Conservation (phyloP, 2,797 vertebrate species). For the Rhynchotus rufescens region DNA sequence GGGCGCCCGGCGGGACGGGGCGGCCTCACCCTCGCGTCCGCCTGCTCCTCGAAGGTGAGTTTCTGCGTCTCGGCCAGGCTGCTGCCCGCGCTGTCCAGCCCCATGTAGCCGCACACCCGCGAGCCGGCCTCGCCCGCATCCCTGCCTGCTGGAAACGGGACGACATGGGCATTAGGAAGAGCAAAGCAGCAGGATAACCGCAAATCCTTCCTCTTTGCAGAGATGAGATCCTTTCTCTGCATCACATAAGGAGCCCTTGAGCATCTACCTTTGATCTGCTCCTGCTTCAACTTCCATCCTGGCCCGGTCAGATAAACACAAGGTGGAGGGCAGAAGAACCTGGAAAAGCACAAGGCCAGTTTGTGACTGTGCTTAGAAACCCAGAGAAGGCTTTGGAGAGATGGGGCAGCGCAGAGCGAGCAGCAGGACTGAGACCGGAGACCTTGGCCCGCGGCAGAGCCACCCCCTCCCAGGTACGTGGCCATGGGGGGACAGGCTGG, state of each 20-base stretch:
- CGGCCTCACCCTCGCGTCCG: slow-evolving; percentile 84
- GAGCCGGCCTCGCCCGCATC: slow-evolving; percentile 79
- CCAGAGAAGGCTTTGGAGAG: not conserved
- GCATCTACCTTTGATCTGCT: slow-evolving; percentile 85
- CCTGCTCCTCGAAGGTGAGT: slow-evolving; percentile 90
- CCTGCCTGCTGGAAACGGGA: slow-evolving; percentile 68
- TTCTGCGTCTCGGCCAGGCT: slow-evolving; percentile 88
- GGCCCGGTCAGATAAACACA: slow-evolving; percentile 91
- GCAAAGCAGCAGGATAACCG: not conserved
- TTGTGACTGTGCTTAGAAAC: not conserved
- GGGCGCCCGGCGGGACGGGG: too few relatives aligned
- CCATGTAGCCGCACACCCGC: slow-evolving; percentile 90
- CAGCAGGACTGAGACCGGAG: not conserved
- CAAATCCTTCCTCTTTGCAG: not conserved
- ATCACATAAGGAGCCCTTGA: not conserved
- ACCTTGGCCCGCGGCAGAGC: not conserved
- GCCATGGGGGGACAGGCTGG: not conserved
- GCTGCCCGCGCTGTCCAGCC: slow-evolving; percentile 87
- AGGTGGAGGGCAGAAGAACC: slow-evolving; percentile 97
- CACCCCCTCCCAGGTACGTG: fast-evolving
- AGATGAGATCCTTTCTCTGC: not conserved
- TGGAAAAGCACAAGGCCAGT: slow-evolving; percentile 47
- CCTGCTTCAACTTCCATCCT: slow-evolving; percentile 89
- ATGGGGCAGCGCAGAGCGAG: not conserved
- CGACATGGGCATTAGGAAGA: not conserved